Conservation (phyloP, 2,113 vertebrate genomes). For the Tenrec ecaudatus region DNA sequence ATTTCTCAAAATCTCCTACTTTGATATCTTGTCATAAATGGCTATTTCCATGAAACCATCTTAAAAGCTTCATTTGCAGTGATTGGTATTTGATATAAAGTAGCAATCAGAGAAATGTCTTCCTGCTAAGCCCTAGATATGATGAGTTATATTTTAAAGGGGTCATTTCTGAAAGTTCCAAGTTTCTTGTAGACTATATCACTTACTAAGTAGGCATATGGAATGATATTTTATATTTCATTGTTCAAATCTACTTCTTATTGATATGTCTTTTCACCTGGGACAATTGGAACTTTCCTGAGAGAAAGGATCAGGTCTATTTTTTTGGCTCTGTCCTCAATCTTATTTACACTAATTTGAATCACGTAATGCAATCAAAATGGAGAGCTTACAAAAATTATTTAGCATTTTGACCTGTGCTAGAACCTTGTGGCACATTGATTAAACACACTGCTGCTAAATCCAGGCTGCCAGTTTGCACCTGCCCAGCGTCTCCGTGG, state of each 20-base stretch:
- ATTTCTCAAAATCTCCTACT: constrained; percentile 31
- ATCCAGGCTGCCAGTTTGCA: background rate
- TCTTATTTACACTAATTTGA: background rate
- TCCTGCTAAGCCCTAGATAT: background rate
- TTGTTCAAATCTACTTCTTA: background rate
- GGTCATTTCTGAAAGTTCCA: background rate
- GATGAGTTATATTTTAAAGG: background rate
- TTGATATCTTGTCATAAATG: background rate
- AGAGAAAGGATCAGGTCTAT: background rate
- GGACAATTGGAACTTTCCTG: background rate
- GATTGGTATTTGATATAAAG: constrained; percentile 19
- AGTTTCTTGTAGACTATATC: background rate
- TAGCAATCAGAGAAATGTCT: background rate
- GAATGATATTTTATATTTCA: background rate
- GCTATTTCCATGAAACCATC: background rate
- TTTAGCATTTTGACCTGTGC: background rate
- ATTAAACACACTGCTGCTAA: background rate
- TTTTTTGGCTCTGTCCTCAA: background rate
- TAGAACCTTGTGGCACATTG: background rate
- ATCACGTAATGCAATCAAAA: background rate
- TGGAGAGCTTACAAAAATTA: background rate
- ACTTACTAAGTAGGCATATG: constrained; percentile 13
- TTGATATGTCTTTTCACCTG: background rate
- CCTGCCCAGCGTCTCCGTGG: background rate
- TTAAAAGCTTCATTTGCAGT: background rate